Percentiles rank a stretch among this genome's conserved stretches.
Evolutionary conservation across 2,888 invertebrate genomes (phyloP).

Genomic region (Polymixis flavicincta): DNA sequence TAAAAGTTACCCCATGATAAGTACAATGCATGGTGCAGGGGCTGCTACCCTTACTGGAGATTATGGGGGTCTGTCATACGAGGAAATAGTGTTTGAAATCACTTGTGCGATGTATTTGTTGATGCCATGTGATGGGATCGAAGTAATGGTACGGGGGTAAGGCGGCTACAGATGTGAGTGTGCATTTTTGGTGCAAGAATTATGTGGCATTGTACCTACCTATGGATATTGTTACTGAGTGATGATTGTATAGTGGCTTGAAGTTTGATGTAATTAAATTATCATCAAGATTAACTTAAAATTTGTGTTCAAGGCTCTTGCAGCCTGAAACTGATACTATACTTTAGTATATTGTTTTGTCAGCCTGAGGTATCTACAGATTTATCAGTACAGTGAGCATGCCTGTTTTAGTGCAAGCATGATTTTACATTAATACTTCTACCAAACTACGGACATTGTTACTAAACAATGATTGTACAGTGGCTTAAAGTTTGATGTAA

Average conservation of each 20-base stretch:
- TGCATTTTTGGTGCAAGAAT: slow-evolving; percentile 1
- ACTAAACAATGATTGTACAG: no score
- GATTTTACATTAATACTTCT: no score
- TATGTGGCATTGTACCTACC: not conserved
- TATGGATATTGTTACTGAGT: not conserved
- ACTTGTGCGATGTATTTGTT: slow-evolving; percentile 79
- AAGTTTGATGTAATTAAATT: not conserved
- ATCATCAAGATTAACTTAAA: not conserved
- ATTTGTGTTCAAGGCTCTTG: not conserved
- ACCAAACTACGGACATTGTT: no score
- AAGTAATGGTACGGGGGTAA: slow-evolving; percentile 35
- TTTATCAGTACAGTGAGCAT: not conserved
- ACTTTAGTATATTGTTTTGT: not conserved
- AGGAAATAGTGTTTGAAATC: slow-evolving; percentile 80
- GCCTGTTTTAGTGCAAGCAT: no score
- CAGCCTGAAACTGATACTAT: not conserved
- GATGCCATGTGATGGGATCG: slow-evolving; percentile 40
- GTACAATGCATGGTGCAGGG: slow-evolving; percentile 87
- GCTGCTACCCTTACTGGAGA: slow-evolving; percentile 83
- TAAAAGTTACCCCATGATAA: slow-evolving; percentile 88
- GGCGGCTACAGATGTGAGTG: not conserved
- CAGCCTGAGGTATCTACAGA: not conserved
- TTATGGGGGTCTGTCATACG: slow-evolving; percentile 76
- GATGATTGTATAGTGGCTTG: not conserved
- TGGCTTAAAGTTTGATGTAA: not conserved